These are phyloP conservation scores for Nezara viridula DNA, from an alignment of 2,888 invertebrate species.

Conservation along the genomic window DNA sequence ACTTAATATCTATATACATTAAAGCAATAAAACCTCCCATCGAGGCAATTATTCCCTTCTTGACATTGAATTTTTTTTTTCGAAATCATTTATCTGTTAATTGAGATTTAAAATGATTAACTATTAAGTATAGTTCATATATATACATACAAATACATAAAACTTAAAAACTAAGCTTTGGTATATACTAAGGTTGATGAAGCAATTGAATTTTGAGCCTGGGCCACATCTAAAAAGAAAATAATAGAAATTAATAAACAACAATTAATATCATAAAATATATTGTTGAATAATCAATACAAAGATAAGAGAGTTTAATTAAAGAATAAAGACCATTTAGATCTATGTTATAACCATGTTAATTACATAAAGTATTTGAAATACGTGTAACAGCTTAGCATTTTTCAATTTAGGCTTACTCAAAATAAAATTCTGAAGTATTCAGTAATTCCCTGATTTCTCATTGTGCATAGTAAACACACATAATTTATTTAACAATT, in stretches of 20 bases:
- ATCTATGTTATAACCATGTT: no score
- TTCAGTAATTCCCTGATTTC: no score
- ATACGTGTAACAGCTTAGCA: no score
- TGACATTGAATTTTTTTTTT: conserved; percentile 11
- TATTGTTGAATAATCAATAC: not conserved
- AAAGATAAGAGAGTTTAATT: no score
- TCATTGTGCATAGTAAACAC: no score
- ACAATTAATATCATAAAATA: not conserved
- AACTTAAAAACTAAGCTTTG: conserved; percentile 58
- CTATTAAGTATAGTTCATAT: conserved; percentile 54
- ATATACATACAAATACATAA: conserved; percentile 57
- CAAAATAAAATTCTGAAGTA: no score
- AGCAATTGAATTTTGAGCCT: conserved; percentile 56
- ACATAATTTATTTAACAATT: no score
- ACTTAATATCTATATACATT: conserved; percentile 55
- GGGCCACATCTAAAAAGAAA: conserved; percentile 54
- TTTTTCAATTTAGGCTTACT: no score
- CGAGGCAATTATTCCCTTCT: conserved; percentile 42
- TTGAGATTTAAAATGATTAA: conserved; percentile 55
- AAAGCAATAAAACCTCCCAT: conserved; percentile 50
- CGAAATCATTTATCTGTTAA: conserved; percentile 22
- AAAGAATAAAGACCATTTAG: no score
- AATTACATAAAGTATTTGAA: no score
- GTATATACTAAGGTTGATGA: conserved; percentile 59
- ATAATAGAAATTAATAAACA: not conserved